These are phyloP conservation scores for Mamestra brassicae DNA, from an alignment of 2,888 invertebrate species.

Conservation along the genomic window DNA sequence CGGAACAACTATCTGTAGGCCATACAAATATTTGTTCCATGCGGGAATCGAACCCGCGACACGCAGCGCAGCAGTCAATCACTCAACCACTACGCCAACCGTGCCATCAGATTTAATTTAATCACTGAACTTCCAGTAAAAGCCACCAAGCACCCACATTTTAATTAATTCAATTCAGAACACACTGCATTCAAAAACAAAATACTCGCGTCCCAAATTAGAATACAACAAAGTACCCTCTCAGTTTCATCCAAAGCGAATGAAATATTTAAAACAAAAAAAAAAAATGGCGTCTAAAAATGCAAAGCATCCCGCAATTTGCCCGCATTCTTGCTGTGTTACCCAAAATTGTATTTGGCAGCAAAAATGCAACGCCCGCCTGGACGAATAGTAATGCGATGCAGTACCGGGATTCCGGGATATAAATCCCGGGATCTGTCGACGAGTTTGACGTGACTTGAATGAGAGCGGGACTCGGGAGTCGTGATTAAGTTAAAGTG, in stretches of 20 bases:
- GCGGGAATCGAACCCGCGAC: too few species aligned
- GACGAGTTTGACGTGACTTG: conserved; percentile 63
- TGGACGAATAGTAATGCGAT: conserved; percentile 64
- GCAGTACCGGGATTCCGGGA: conserved; percentile 60
- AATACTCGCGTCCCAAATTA: conserved; percentile 38
- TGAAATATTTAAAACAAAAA: conserved; percentile 39
- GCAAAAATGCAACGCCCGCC: conserved; percentile 60
- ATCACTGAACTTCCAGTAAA: not conserved
- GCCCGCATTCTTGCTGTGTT: conserved; percentile 49
- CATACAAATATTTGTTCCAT: too few species aligned
- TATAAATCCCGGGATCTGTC: conserved; percentile 65
- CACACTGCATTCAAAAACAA: conserved; percentile 15
- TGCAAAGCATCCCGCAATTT: conserved; percentile 50
- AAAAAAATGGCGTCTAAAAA: conserved; percentile 43
- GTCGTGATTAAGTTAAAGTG: conserved; percentile 55
- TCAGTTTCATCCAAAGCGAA: conserved; percentile 39
- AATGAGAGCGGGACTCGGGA: conserved; percentile 37
- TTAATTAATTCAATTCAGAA: conserved; percentile 21
- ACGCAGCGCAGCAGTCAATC: too few species aligned
- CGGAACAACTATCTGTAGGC: too few species aligned
- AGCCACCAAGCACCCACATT: not conserved
- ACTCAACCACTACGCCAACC: too few species aligned
- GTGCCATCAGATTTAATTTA: not conserved
- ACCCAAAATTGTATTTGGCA: conserved; percentile 66
- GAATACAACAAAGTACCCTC: conserved; percentile 28